A percentile compares a stretch with the other conserved stretches of the same genome.
Conservation (phyloP, 2,888 invertebrate species). For the Agrotis exclamationis region DNA sequence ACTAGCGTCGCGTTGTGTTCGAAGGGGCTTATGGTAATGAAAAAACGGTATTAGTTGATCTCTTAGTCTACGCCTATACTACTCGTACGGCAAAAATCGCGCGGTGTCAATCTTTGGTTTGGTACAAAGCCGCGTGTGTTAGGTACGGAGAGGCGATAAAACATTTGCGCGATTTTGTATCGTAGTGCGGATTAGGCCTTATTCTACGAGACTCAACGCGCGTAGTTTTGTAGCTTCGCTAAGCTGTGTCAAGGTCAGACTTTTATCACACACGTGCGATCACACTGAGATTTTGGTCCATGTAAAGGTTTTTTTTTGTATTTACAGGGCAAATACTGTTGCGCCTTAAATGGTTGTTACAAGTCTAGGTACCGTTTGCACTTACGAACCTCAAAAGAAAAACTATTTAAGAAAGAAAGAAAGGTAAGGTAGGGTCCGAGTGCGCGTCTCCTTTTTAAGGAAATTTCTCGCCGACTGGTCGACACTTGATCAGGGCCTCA, state of each 20-base stretch:
- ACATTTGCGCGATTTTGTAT: background rate
- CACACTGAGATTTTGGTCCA: background rate
- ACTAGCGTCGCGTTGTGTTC: too few species aligned
- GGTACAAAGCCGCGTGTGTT: background rate
- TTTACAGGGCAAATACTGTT: background rate
- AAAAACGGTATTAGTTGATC: too few species aligned
- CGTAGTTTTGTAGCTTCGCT: too few species aligned
- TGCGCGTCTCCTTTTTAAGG: too few species aligned
- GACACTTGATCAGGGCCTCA: too few species aligned
- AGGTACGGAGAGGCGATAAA: background rate
- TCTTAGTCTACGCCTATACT: too few species aligned
- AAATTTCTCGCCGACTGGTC: too few species aligned
- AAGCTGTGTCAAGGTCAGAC: too few species aligned
- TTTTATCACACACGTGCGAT: background rate
- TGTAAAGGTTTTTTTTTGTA: too few species aligned
- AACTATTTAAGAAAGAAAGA: background rate
- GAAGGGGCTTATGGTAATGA: too few species aligned
- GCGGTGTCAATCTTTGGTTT: background rate
- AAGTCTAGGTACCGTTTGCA: background rate
- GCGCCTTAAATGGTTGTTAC: background rate
- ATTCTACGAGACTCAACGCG: background rate
- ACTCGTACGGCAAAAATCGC: background rate
- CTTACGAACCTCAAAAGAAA: constrained; percentile 6
- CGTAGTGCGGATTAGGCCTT: background rate
- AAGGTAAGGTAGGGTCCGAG: too few species aligned